These are phyloP conservation scores for Mus minutoides DNA, from an alignment of 2,797 vertebrate genomes.

Conservation along the genomic window DNA sequence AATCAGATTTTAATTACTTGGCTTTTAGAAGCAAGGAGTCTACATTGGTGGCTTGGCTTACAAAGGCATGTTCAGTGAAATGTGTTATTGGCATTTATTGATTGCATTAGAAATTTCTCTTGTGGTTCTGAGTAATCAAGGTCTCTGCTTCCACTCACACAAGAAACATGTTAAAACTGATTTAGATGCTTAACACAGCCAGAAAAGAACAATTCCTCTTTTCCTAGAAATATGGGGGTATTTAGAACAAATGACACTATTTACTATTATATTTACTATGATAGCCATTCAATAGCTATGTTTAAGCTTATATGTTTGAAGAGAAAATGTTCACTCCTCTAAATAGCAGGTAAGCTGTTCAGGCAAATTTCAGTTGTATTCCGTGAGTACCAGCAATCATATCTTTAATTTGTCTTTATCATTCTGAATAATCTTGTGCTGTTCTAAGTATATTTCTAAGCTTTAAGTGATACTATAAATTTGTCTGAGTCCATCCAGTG, in stretches of 20 bases:
- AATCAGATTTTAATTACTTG: constrained; percentile 45
- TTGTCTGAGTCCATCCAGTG: too few relatives aligned
- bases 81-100: constrained; percentile 54
- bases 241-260: not conserved
- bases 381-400: not conserved
- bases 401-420: not conserved
- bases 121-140: not conserved
- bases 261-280: not conserved
- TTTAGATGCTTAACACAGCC: not conserved
- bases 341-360: not conserved
- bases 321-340: not conserved
- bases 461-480: not conserved
- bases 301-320: not conserved
- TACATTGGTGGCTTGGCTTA: constrained; percentile 17
- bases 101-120: constrained; percentile 34
- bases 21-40: constrained; percentile 16
- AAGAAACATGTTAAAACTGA: not conserved
- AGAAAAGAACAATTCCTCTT: not conserved
- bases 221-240: not conserved
- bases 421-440: not conserved
- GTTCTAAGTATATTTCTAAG: not conserved
- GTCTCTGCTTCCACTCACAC: not conserved
- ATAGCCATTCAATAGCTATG: not conserved
- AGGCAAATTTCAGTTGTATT: not conserved
- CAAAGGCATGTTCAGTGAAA: constrained; percentile 23